Evolutionary conservation across 2,797 vertebrate species (phyloP).

Genomic region (Microcaecilia unicolor): DNA sequence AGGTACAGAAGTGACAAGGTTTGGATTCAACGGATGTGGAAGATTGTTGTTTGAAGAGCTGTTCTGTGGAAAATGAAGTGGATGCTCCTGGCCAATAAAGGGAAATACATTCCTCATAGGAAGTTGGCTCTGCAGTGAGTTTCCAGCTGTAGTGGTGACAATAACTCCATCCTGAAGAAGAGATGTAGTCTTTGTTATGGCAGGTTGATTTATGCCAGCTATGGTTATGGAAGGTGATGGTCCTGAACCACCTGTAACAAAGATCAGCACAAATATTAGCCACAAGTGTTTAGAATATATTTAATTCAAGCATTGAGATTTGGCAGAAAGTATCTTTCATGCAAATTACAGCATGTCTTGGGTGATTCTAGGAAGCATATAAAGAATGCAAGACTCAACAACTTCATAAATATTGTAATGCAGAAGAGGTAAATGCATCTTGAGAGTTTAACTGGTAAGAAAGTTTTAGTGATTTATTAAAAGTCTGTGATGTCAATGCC

Average conservation of each 20-base stretch:
- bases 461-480: too few species aligned
- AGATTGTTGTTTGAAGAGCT: constrained; percentile 58
- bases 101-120: constrained; percentile 57
- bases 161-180: constrained; percentile 67
- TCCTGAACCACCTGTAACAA: constrained; percentile 43
- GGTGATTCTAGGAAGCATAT: too few species aligned
- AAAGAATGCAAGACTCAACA: too few species aligned
- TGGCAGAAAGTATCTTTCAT: too few species aligned
- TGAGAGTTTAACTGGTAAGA: too few species aligned
- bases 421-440: too few species aligned
- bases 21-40: constrained; percentile 63
- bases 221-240: constrained; percentile 56
- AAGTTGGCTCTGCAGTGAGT: constrained; percentile 56
- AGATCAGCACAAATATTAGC: not conserved
- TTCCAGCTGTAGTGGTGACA: constrained; percentile 61
- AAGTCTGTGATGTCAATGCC: too few species aligned
- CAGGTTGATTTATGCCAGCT: constrained; percentile 61
- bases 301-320: too few species aligned
- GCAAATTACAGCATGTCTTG: too few species aligned
- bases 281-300: not conserved
- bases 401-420: too few species aligned
- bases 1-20: constrained; percentile 63
- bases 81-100: constrained; percentile 55
- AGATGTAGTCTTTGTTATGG: constrained; percentile 68
- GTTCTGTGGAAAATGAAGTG: constrained; percentile 61